Evolutionary conservation across 2,113 vertebrate genomes (phyloP), one percentile per base, ranked within the genome.

Genomic region (Charadrius vociferus): DNA sequence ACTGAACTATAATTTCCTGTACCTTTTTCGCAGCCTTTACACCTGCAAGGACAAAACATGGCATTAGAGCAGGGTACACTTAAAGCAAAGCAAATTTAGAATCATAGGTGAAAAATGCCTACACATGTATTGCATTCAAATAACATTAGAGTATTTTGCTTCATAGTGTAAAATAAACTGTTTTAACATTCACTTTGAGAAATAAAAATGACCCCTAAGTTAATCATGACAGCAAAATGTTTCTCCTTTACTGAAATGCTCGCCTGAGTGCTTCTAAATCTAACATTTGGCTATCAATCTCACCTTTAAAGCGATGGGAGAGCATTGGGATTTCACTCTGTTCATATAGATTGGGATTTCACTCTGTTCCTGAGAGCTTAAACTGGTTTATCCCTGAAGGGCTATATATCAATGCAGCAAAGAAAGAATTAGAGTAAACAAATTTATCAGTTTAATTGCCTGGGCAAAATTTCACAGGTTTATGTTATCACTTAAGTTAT

Each of bases 31-130:
- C 85, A 95, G 88, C 79, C 87, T 95, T 97, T 77, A 87, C 93
- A 97, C 95, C 98, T 98, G 95, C 78, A 98, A 97, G 97, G 83
- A 97, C 88, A 97, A 96, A 98, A 97, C 53, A 92, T 37, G 81
- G 68, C 72, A 90, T 94, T 96, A 97, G 95, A 56, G 80, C 63
- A 95, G 41, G 84, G 90, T 92, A 80, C 45, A 50, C 16, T 77
- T 83, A 90, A 84, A 93, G 86, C 70, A 90, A 63, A 93, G 86
- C 80, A 93, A 77, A 88, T 88, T 88, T 68, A 95, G 81, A 94
- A 92, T 93, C 72, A 87, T 2, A 70, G 10, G 17, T 86, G 63
- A 95, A 86, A 94, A 92, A 81, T 32, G 23, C 30, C 30, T 67
- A 80, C 17, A 53, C 1, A 6, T 39, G 49, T 7, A 68, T 43